phyloP scores from a whole-genome alignment of 1,140 invertebrate species.

The Dinoponera quadriceps region DNA sequence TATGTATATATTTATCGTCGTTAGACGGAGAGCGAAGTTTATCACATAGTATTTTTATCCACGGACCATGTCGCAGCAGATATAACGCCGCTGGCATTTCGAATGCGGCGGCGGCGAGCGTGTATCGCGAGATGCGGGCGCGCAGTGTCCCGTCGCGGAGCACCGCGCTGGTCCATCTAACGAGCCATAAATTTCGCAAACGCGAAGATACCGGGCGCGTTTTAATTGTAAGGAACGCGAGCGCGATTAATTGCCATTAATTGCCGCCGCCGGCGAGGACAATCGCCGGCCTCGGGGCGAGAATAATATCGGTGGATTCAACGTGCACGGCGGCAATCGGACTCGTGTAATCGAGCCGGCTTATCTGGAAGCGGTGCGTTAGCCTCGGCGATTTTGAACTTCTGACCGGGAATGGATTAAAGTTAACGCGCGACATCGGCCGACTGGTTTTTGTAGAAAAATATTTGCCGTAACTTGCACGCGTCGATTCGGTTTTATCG shows the following conservation, averaged over 20 bases:
- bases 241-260: slow-evolving; percentile 64
- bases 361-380: slow-evolving; percentile 77
- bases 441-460: slow-evolving; percentile 7
- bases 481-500: background rate
- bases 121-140: background rate
- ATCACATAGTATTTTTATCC: slow-evolving; percentile 56
- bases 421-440: background rate
- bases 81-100: slow-evolving; percentile 53
- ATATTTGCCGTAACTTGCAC: slow-evolving; percentile 21
- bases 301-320: slow-evolving; percentile 27
- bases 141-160: background rate
- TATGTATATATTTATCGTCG: slow-evolving; percentile 38
- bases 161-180: too few relatives aligned
- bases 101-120: slow-evolving; percentile 4
- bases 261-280: slow-evolving; percentile 48
- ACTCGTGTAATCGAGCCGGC: slow-evolving; percentile 71
- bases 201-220: background rate
- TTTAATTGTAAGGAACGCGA: slow-evolving; percentile 78
- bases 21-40: slow-evolving; percentile 44
- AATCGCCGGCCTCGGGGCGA: slow-evolving; percentile 36
- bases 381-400: slow-evolving; percentile 77
- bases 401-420: slow-evolving; percentile 68
- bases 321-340: slow-evolving; percentile 54
- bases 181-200: slow-evolving; percentile 31
- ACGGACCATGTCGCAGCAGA: slow-evolving; percentile 21